Evolutionary conservation across 1,140 invertebrate species (phyloP).

Genomic region (Muscidifurax raptorellus): DNA sequence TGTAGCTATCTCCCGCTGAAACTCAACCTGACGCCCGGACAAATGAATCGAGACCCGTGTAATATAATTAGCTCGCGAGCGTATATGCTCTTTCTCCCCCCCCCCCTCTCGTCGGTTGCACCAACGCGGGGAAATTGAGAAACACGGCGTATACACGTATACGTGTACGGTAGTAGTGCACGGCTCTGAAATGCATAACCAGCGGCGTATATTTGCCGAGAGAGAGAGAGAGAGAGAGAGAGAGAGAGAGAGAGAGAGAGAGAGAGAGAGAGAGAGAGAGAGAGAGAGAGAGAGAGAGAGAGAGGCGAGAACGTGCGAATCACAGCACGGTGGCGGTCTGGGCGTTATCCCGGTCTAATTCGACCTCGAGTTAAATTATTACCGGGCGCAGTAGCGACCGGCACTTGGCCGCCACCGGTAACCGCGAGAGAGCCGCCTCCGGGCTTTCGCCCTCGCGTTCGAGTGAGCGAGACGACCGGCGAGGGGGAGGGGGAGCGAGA

Average conservation of each 20-base stretch:
- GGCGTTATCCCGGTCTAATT: conserved; percentile 59
- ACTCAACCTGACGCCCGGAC: conserved; percentile 1
- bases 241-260: background rate
- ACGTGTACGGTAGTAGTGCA: background rate
- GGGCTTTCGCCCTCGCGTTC: background rate
- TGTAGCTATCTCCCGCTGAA: conserved; percentile 3
- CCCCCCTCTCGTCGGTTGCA: background rate
- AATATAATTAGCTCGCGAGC: conserved; percentile 21
- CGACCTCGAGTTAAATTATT: conserved; percentile 69
- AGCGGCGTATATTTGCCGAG: conserved; percentile 3
- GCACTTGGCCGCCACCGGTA: conserved; percentile 61
- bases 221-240: background rate
- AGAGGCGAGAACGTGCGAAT: conserved; percentile 10
- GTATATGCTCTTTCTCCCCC: background rate
- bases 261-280: background rate
- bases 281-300: background rate
- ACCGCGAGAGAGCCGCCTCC: conserved; percentile 46
- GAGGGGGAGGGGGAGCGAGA: background rate
- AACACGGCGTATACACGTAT: background rate
- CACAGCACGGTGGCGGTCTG: background rate
- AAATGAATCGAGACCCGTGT: conserved; percentile 18
- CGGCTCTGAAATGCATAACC: background rate
- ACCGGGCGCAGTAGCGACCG: conserved; percentile 54
- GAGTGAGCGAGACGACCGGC: background rate
- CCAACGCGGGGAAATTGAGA: background rate